Conservation (phyloP, 2,113 vertebrate genomes). For the Actenoides hombroni region DNA sequence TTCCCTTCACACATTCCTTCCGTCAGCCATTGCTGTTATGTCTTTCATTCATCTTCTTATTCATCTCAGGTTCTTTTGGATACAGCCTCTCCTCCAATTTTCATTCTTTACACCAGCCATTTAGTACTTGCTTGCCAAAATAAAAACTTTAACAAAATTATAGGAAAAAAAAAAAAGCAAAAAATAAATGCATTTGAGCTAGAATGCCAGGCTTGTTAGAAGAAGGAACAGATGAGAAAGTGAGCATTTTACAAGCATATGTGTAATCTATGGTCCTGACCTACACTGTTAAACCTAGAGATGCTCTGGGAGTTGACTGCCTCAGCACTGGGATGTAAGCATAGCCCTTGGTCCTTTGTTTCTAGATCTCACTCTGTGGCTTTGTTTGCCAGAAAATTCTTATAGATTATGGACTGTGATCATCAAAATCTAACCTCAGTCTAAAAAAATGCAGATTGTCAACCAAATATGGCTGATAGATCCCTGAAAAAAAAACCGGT, state of each 20-base stretch:
- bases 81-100: background rate
- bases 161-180: background rate
- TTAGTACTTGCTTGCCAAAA: background rate
- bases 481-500: background rate
- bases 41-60: background rate
- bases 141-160: background rate
- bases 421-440: background rate
- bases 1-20: background rate
- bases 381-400: background rate
- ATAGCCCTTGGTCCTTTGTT: background rate
- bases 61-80: background rate
- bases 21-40: background rate
- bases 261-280: background rate
- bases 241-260: background rate
- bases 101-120: background rate
- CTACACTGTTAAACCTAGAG: background rate
- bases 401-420: background rate
- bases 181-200: background rate
- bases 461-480: background rate
- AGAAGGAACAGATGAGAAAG: background rate
- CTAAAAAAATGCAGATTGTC: background rate
- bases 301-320: background rate
- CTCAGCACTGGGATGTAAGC: background rate
- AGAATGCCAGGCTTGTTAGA: background rate
- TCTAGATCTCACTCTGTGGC: background rate